These are phyloP conservation scores for Fissipunctia ypsillon DNA, from an alignment of 2,888 invertebrate species.

Conservation along the genomic window DNA sequence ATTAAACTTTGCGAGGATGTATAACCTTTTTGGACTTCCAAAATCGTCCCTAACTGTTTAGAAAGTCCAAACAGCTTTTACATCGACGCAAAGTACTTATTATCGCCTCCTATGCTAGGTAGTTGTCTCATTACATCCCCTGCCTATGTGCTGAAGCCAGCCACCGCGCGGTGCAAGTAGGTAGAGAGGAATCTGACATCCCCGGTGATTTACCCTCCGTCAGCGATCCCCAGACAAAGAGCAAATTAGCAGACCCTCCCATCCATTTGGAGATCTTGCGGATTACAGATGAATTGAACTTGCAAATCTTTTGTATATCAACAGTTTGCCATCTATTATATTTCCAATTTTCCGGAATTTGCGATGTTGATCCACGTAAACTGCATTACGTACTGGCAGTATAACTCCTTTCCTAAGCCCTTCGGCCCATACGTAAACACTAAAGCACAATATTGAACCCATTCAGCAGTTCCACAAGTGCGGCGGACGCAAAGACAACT, in stretches of 20 bases:
- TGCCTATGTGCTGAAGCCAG: not conserved
- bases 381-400: not conserved
- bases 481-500: conserved; percentile 52
- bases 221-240: not conserved
- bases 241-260: not conserved
- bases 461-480: conserved; percentile 58
- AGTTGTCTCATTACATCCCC: not conserved
- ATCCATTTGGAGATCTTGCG: not conserved
- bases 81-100: not conserved
- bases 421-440: conserved; percentile 25
- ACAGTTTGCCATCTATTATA: not conserved
- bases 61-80: not conserved
- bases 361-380: not conserved
- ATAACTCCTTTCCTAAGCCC: not conserved
- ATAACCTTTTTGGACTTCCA: not conserved
- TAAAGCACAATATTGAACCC: conserved; percentile 56
- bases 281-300: not conserved
- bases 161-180: no score
- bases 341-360: not conserved
- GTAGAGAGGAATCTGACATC: no score
- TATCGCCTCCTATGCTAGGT: not conserved
- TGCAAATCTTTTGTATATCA: not conserved
- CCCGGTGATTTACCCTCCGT: not conserved
- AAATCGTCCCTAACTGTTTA: not conserved
- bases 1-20: not conserved